phyloP scores from a whole-genome alignment of 2,797 vertebrate genomes.

The Podargus strigoides region DNA sequence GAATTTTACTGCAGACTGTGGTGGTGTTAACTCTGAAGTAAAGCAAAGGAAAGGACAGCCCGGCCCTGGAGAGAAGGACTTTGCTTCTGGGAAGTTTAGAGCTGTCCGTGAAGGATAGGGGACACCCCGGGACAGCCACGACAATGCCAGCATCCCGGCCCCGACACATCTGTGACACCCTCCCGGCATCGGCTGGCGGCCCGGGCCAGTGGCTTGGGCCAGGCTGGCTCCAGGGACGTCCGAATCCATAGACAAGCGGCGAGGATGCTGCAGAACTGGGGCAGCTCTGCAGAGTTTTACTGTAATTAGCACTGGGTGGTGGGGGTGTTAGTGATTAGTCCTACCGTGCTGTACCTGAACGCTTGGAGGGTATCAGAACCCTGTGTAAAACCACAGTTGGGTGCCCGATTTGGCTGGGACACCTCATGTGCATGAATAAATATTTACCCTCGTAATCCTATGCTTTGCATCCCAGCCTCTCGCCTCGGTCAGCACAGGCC shows the following conservation, averaged over 20 bases:
- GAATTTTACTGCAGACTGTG: no score
- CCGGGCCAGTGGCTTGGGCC: not conserved
- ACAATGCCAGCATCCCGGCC: not conserved
- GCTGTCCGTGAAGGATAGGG: not conserved
- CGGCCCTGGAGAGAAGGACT: not conserved
- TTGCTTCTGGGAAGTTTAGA: no score
- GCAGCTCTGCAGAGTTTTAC: not conserved
- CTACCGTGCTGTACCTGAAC: accelerated
- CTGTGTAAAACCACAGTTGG: accelerated
- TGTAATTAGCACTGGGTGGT: not conserved
- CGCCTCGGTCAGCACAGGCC: accelerated
- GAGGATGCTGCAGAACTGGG: not conserved
- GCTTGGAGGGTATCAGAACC: not conserved
- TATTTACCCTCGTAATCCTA: not conserved
- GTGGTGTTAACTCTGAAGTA: no score
- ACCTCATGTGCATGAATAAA: accelerated
- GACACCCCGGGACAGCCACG: accelerated
- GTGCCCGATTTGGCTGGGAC: not conserved
- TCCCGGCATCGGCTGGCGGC: not conserved
- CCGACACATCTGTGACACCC: not conserved
- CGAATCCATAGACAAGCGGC: accelerated
- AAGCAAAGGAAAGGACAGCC: not conserved
- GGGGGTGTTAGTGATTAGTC: no score
- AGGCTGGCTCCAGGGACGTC: not conserved
- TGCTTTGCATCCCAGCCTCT: not conserved